phyloP scores from a whole-genome alignment of 2,888 invertebrate species.

The Lochmaea crataegi region DNA sequence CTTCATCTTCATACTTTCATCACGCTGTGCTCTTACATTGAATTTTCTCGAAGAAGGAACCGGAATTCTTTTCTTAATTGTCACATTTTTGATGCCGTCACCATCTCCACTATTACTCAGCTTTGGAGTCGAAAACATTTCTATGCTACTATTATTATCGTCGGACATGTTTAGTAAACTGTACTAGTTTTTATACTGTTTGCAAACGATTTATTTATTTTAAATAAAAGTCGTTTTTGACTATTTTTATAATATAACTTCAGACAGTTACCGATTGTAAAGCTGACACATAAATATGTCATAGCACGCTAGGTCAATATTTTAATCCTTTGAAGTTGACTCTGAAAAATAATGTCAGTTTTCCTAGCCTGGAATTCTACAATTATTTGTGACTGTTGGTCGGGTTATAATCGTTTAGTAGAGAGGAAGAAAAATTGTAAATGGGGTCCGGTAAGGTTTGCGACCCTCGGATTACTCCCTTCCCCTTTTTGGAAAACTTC shows the following conservation, averaged over 20 bases:
- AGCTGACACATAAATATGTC: not conserved
- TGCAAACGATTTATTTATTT: constrained; percentile 7
- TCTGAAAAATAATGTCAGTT: no score
- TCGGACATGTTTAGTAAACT: constrained; percentile 12
- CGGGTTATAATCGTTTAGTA: no score
- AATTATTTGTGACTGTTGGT: no score
- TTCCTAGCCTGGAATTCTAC: no score
- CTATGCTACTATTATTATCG: constrained; percentile 19
- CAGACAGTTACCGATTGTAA: not conserved
- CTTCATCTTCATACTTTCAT: constrained; percentile 46
- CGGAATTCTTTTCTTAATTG: constrained; percentile 49
- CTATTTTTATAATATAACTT: constrained; percentile 2
- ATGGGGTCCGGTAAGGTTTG: no score
- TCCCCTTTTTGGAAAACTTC: no score
- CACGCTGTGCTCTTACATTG: constrained; percentile 48
- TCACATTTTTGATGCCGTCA: constrained; percentile 50
- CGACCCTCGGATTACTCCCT: no score
- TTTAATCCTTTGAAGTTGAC: not conserved
- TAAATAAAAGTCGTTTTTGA: not conserved
- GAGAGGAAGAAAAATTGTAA: no score
- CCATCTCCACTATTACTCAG: constrained; percentile 52
- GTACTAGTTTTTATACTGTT: not conserved
- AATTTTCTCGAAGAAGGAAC: constrained; percentile 57
- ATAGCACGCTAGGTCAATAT: not conserved
- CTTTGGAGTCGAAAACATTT: constrained; percentile 40